Evolutionary conservation across 2,888 invertebrate genomes (phyloP), one percentile per base, ranked within the genome.

Genomic region (Ennomos fuscantarius): DNA sequence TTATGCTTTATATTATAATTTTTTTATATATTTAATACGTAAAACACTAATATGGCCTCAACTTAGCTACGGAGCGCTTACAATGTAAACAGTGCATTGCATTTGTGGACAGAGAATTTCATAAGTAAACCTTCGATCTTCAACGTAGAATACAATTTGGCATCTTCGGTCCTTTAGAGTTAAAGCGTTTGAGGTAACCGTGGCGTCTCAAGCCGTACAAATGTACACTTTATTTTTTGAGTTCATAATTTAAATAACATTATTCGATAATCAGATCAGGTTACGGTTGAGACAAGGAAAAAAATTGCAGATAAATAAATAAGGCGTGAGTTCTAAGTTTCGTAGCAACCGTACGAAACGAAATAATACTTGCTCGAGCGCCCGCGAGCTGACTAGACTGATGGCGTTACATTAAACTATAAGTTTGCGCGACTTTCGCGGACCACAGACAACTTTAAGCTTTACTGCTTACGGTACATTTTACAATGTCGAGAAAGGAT

Each of bases 381-480:
- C 50, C 34, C 49, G 40, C 36, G 35, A 8, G 43, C 43, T 65
- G 65, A 65, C 65, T 65, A 65, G 65, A 65, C 46, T 50, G 54
- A 63, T 65, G 65, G 65, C 65, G 44, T 55, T 55, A 55, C 58
- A 51, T 53, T 58, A 50, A 53, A 13, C 41, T 44, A 41, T 31
- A 49, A 10, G 36, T 3, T 46, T 12, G 2, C n/a, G 33, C 37
- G 32, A 44, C 31, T 31, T 24, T 5, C 12, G 36, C 42, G 42
- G 15, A 13, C 49, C 35, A 49, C 24, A 35, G 6, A 24, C 11
- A 8, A 24, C 9, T 40, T 31, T 10, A 35, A 24, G 6, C 24
- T 6, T 24, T 3, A 24, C 24, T 24, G 0, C 5, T 6, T 5
- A 24, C 0, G 24, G 24, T 24, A 6, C 24, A 24, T 24, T 24